A percentile compares a stretch with the other conserved stretches of the same genome.
Evolutionary conservation across 23 tunicate species (phyloP).

Genomic region (Diplosoma virens): DNA sequence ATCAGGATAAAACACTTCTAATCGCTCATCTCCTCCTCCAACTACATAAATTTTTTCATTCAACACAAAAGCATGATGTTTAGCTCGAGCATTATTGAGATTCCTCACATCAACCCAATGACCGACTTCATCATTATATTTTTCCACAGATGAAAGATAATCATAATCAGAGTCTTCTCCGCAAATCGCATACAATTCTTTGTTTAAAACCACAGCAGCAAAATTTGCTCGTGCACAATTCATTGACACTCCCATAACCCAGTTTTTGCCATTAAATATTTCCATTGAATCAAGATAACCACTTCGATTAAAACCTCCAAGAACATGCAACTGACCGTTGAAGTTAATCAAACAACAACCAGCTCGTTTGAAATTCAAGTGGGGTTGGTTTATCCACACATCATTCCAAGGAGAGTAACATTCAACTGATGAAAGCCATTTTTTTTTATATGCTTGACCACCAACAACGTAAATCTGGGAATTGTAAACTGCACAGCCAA

Average conservation of each 20-base stretch:
- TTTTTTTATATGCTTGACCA: not conserved
- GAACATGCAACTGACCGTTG: not conserved
- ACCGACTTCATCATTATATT: not conserved
- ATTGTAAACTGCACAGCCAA: not conserved
- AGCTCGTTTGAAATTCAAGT: not conserved
- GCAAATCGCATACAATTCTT: not conserved
- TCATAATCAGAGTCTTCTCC: not conserved
- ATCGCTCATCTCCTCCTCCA: too few species aligned
- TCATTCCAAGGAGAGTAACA: not conserved
- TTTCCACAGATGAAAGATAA: not conserved
- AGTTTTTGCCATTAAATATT: not conserved
- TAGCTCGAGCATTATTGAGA: not conserved
- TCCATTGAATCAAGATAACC: not conserved
- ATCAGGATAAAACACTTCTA: not conserved
- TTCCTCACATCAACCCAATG: not conserved
- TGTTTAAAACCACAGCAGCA: not conserved
- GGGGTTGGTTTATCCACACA: not conserved
- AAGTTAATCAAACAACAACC: conserved; percentile 3
- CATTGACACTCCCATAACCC: not conserved
- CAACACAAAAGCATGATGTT: not conserved
- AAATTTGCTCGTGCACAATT: not conserved
- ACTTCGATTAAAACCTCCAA: not conserved
- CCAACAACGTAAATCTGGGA: not conserved
- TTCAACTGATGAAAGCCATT: not conserved
- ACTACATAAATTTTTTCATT: not conserved